These are phyloP conservation scores for Latrodectus geometricus DNA, from an alignment of 1,140 invertebrate genomes.

Conservation along the genomic window DNA sequence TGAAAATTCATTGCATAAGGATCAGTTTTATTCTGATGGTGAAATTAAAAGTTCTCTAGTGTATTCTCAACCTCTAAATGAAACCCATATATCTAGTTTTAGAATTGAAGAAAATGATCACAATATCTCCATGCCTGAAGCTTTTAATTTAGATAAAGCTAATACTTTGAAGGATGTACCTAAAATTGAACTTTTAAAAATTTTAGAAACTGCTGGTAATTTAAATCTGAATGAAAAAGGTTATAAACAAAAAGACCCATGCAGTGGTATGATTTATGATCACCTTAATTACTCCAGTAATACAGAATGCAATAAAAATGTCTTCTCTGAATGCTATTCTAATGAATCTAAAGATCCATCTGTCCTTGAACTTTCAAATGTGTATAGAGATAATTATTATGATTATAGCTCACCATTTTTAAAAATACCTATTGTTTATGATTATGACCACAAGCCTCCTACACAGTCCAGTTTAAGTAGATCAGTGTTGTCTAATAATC, in stretches of 20 bases:
- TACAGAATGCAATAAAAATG: neutral
- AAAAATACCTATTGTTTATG: conserved; percentile 12
- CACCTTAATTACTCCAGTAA: neutral
- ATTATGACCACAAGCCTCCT: conserved; percentile 33
- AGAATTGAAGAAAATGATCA: no score
- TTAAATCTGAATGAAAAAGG: neutral
- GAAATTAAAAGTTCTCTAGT: no score
- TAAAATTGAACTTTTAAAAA: neutral
- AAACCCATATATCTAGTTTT: no score
- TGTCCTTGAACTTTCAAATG: no score
- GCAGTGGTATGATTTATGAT: neutral
- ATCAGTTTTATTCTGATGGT: no score
- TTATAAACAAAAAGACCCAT: neutral
- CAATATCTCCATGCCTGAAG: neutral
- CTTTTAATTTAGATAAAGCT: neutral
- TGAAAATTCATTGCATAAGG: no score
- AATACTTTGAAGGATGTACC: no score
- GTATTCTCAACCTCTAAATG: no score
- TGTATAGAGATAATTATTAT: neutral
- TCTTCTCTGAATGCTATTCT: no score
- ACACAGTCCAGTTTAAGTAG: neutral
- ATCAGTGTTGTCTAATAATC: neutral
- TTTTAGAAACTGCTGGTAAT: neutral
- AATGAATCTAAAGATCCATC: no score
- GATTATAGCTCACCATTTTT: neutral